These are phyloP conservation scores for Chionis minor DNA, from an alignment of 2,113 vertebrate species.

Conservation along the genomic window DNA sequence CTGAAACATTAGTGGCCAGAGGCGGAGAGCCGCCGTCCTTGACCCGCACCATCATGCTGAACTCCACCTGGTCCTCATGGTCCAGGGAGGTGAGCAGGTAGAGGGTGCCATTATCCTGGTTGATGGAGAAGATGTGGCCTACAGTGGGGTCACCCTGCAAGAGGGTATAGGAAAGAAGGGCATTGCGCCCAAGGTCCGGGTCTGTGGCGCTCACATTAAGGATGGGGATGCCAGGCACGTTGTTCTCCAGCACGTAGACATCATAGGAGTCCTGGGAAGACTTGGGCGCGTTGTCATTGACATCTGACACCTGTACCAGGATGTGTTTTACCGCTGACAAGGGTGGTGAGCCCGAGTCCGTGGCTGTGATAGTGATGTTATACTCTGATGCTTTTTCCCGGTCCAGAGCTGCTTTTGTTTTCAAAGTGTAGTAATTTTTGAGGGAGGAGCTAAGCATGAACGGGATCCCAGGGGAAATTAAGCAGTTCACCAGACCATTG, in stretches of 20 bases:
- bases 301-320: conserved; percentile 74
- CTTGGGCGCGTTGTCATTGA: conserved; percentile 80
- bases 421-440: conserved; percentile 79
- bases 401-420: conserved; percentile 75
- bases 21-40: conserved; percentile 71
- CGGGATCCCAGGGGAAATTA: conserved; percentile 68
- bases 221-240: conserved; percentile 77
- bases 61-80: conserved; percentile 74
- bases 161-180: conserved; percentile 78
- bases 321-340: conserved; percentile 70
- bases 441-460: conserved; percentile 78
- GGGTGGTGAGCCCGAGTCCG: conserved; percentile 70
- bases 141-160: conserved; percentile 64
- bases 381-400: conserved; percentile 72
- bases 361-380: conserved; percentile 76
- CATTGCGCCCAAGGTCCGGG: conserved; percentile 72
- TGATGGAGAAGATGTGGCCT: conserved; percentile 77
- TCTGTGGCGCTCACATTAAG: conserved; percentile 81
- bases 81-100: conserved; percentile 75
- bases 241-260: conserved; percentile 86
- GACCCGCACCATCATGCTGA: conserved; percentile 69
- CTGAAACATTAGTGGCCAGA: conserved; percentile 72
- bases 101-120: conserved; percentile 70
- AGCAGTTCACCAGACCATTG: conserved; percentile 76
- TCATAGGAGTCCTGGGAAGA: conserved; percentile 79